Evolutionary conservation across 1,140 invertebrate genomes (phyloP).

Genomic region (Nasonia giraulti): DNA sequence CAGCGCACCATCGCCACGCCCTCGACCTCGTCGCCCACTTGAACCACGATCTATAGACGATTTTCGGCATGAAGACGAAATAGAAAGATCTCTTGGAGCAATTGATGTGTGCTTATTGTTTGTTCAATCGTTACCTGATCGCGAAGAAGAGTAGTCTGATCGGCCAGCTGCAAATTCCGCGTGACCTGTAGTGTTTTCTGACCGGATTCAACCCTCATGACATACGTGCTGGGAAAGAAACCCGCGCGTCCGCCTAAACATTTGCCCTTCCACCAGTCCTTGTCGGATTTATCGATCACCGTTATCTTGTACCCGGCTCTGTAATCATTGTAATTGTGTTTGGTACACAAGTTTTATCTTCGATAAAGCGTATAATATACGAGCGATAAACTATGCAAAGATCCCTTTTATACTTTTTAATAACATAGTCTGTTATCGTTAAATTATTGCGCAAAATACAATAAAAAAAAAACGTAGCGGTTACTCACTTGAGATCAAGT

Average conservation of each 20-base stretch:
- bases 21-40: slow-evolving; percentile 91
- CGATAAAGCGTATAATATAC: no score
- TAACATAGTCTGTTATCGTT: no score
- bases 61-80: not conserved
- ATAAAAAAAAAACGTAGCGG: not conserved
- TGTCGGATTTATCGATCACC: slow-evolving; percentile 94
- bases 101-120: not conserved
- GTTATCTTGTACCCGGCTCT: slow-evolving; percentile 96
- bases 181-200: slow-evolving; percentile 92
- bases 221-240: slow-evolving; percentile 96
- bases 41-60: slow-evolving; percentile 81
- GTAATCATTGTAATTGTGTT: slow-evolving; percentile 47
- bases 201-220: slow-evolving; percentile 90
- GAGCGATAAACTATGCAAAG: no score
- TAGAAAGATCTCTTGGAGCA: not conserved
- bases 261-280: slow-evolving; percentile 98
- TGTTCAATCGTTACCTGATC: slow-evolving; percentile 77
- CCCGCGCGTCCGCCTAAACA: slow-evolving; percentile 90
- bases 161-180: slow-evolving; percentile 80
- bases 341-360: no score
- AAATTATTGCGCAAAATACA: not conserved
- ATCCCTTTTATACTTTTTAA: no score
- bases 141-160: slow-evolving; percentile 79
- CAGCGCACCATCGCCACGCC: slow-evolving; percentile 95
- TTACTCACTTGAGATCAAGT: slow-evolving; percentile 88